These are phyloP conservation scores for Crocidura indochinensis DNA, from an alignment of 2,797 vertebrate species.

Conservation along the genomic window DNA sequence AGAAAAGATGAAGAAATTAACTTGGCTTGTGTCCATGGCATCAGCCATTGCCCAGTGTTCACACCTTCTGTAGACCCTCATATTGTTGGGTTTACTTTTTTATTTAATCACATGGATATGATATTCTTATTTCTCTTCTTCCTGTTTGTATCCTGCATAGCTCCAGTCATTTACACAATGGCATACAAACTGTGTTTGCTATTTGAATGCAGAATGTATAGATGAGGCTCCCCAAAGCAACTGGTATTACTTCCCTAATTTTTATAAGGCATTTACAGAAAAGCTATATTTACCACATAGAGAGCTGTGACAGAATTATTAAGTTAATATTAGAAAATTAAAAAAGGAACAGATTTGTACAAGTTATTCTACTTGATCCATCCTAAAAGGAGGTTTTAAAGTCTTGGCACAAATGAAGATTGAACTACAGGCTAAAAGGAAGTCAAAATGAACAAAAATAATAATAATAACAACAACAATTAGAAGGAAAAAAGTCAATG, in stretches of 20 bases:
- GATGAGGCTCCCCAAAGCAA: not conserved
- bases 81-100: not conserved
- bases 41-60: not conserved
- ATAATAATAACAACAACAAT: not conserved
- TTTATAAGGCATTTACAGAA: not conserved
- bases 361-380: not conserved
- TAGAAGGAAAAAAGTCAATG: slow-evolving; percentile 40
- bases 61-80: not conserved
- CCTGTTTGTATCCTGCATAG: not conserved
- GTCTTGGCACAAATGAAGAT: slow-evolving; percentile 32
- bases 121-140: not conserved
- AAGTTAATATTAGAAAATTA: not conserved
- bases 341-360: not conserved
- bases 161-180: not conserved
- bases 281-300: not conserved
- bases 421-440: slow-evolving; percentile 44
- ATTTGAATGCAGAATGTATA: not conserved
- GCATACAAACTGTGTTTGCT: not conserved
- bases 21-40: not conserved
- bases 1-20: no score
- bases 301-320: not conserved
- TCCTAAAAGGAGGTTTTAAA: slow-evolving; percentile 41
- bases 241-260: not conserved
- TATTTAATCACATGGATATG: not conserved
- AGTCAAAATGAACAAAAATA: slow-evolving; percentile 30